Evolutionary conservation across 2,113 vertebrate species (phyloP).

Genomic region (Pyxicephalus adspersus): DNA sequence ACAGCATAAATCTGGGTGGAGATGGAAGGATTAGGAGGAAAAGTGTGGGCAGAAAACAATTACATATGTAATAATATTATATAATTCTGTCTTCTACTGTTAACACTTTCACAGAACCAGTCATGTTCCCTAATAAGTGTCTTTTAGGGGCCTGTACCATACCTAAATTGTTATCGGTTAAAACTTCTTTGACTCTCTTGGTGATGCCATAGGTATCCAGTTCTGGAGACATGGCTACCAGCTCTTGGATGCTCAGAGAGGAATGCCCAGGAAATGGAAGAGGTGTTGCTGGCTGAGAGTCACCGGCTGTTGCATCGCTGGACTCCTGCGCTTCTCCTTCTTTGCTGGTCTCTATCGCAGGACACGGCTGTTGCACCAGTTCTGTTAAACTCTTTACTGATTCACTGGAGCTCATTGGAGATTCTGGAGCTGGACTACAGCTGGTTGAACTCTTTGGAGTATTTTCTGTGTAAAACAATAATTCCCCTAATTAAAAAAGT

Average conservation of each 20-base stretch:
- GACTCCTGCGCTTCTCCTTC: conserved; percentile 75
- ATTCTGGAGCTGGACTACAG: conserved; percentile 93
- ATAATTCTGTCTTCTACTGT: too few relatives aligned
- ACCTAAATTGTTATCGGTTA: conserved; percentile 97
- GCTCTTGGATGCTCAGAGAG: conserved; percentile 89
- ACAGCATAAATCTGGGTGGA: too few relatives aligned
- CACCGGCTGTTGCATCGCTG: conserved; percentile 73
- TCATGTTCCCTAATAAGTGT: too few relatives aligned
- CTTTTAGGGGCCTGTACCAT: conserved; percentile 16
- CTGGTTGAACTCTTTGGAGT: conserved; percentile 95
- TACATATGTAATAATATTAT: too few relatives aligned
- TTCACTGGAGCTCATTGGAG: conserved; percentile 92
- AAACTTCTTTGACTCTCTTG: conserved; percentile 95
- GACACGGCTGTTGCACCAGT: conserved; percentile 81
- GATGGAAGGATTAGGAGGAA: too few relatives aligned
- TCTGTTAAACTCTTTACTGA: conserved; percentile 88
- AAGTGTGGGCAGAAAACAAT: too few relatives aligned
- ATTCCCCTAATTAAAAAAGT: background rate
- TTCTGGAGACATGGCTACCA: conserved; percentile 91
- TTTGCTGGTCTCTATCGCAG: conserved; percentile 80
- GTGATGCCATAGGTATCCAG: conserved; percentile 95
- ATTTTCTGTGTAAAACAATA: conserved; percentile 78
- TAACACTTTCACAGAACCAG: too few relatives aligned
- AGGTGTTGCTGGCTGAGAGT: conserved; percentile 83
- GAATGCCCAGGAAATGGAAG: conserved; percentile 84